Base-by-base conservation (phyloP, 2,888 invertebrate species). In the Nezara viridula region DNA sequence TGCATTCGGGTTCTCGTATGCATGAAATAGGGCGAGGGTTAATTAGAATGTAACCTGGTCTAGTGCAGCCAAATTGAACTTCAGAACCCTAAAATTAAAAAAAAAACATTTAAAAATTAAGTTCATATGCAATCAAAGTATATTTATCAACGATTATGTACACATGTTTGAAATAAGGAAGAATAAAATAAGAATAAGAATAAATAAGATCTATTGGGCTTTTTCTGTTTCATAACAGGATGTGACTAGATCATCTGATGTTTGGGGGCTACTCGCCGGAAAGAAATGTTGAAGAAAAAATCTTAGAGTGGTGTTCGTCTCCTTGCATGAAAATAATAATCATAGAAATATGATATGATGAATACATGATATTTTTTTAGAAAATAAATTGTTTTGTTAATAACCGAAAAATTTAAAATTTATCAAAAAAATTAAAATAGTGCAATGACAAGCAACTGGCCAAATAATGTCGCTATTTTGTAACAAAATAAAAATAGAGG, bases 31-130 rank as follows among this genome's bases (percentile, higher is more conserved):
- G 98, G 91, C 97, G 94, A 0, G 97, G 97, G 92, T 98, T 98
- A 88, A 98, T 98, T 9, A 98, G 95, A 92, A 98, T 98, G 92
- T 98, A 98, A 3, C 98, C 99, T 12, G 98, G 97, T 92, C 98
- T 94, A 89, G 96, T 96, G 92, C 98, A 99, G 7, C 96, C 96
- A 92, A 98, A 99, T 89, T 96, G 94, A 2, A 98, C 97, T 93
- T 98, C 97, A 0, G 98, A 97, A 32, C 98, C 96, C 93, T 97
- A 97, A 44, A 90, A 85, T 81, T 66, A 55, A 88, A n/a, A 90
- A 50, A 86, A 85, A 52, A 49, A 52, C 50, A 85, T 16, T 86
- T 32, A 85, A 89, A 16, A 73, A 85, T 21, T 77, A 81, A 21
- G 37, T 73, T 21, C 16, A 81, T 10, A 81, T 52, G 37, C 19